Conservation (phyloP, 2,797 vertebrate genomes). For the Molossus molossus region DNA sequence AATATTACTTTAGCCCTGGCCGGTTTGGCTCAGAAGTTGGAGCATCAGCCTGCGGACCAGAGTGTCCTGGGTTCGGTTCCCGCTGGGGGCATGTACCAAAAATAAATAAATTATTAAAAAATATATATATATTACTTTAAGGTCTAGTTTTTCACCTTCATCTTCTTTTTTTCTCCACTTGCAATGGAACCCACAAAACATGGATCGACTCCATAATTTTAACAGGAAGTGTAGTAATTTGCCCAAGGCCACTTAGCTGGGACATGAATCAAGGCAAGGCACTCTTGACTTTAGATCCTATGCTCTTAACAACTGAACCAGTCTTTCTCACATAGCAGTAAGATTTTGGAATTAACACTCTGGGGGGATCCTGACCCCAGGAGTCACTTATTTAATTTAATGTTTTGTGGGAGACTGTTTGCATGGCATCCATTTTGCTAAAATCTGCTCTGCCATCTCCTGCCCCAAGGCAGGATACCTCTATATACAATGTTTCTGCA, state of each 20-base stretch:
- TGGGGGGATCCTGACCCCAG: not conserved
- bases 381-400: conserved; percentile 9
- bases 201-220: not conserved
- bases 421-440: too few relatives aligned
- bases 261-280: not conserved
- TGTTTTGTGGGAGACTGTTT: too few relatives aligned
- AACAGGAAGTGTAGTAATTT: conserved; percentile 16
- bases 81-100: too few relatives aligned
- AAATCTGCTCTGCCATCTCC: too few relatives aligned
- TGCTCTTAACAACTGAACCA: not conserved
- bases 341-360: conserved; percentile 66
- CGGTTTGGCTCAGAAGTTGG: too few relatives aligned
- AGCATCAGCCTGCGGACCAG: too few relatives aligned
- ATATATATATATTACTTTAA: conserved; percentile 15
- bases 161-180: conserved; percentile 39
- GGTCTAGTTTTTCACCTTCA: conserved; percentile 21
- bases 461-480: too few relatives aligned
- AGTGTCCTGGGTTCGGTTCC: too few relatives aligned
- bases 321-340: conserved; percentile 4
- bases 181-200: conserved; percentile 30
- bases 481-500: too few relatives aligned
- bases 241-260: conserved; percentile 1
- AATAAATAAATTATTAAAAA: too few relatives aligned
- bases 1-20: conserved; percentile 2
- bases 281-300: conserved; percentile 16